Base-by-base conservation (phyloP, 1,140 invertebrate genomes). In the Gonatopus flavifemur region DNA sequence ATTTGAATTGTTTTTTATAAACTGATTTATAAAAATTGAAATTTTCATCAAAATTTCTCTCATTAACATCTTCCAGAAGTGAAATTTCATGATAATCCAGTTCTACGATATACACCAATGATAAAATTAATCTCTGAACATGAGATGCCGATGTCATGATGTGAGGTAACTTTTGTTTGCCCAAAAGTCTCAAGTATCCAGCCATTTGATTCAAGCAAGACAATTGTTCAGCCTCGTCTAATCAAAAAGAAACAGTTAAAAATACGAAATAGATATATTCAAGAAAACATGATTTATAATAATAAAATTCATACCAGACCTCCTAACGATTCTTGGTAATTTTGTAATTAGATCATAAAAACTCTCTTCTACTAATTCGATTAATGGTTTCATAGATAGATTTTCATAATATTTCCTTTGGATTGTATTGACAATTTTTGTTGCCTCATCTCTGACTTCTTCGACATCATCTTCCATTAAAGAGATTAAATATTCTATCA, bases 101-200 rank as follows among this genome's bases (percentile, higher is more conserved):
- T 52, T 82, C 78, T 18, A 79, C 73, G 44, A 83, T 74, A 19
- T 82, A 78, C 2, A 82, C 57, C 13, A 87, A 70, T 20, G 81
- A 75, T 32, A 79, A 62, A 19, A 83, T 64, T 15, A 87, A 67
- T 46, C 77, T 71, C 46, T 76, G 67, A 54, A 83, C 69, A 55
- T 83, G 77, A 44, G 73, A 64, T 7, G 65, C 59, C 1, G 78
- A 81, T 44, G 75, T 75, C 41, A 87, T 67, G 32, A 84, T 72
- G 22, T 65, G 49, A 4, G 77, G 74, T 13, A 87, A 69, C 56
- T 78, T 74, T 51, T 81, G 74, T 31, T 76, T 74, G 25, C 64
- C 76, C 50, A 88, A 71, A 20, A 86, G 55, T 38, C 69, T 69
- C 13, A 87, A 62, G 64, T 87, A 88, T 8, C 85, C 86, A 30